Evolutionary conservation across 2,888 invertebrate genomes (phyloP), one percentile per base, ranked within the genome.

Genomic region (Erebia aethiops): DNA sequence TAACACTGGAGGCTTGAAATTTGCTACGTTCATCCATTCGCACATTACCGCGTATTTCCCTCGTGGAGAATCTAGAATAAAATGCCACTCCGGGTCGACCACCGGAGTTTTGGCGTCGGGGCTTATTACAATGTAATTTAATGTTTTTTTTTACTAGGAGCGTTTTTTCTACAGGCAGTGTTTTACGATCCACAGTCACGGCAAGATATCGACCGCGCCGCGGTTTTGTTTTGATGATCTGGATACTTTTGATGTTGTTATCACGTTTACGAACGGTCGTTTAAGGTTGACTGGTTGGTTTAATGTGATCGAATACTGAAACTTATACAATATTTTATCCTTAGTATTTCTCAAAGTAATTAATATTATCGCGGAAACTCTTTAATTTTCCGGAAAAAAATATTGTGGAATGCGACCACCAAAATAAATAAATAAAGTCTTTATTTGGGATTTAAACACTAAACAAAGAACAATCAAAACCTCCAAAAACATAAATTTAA

Each of bases 51-150:
- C 62, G 81, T 87, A 91, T 91, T 91, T 92, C 92, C 91, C 91
- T 87, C 85, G 91, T 90, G 92, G 86, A 87, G 84, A 86, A 90
- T 91, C 88, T 86, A 87, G 81, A 79, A 81, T 82, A 79, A 77
- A 78, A 82, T 82, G 76, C 82, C 77, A 81, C 82, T 46, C 77
- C 82, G 82, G 90, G 88, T 91, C 90, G 90, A 90, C 90, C 89
- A 87, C 87, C 87, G 84, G 82, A 83, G 86, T 83, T 87, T 89
- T 82, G 77, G 79, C 84, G 86, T 85, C 83, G 82, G 79, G 77
- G 82, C 88, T 91, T 90, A 92, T 92, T 92, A 92, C 90, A 78
- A 79, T 80, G 87, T 91, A 87, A 91, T 90, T 91, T 92, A 90
- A 91, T 89, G 90, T 89, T 88, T 88, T 89, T 79, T 77, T 86